Conservation (phyloP, 2,888 invertebrate species). For the Crocallis elinguaria region DNA sequence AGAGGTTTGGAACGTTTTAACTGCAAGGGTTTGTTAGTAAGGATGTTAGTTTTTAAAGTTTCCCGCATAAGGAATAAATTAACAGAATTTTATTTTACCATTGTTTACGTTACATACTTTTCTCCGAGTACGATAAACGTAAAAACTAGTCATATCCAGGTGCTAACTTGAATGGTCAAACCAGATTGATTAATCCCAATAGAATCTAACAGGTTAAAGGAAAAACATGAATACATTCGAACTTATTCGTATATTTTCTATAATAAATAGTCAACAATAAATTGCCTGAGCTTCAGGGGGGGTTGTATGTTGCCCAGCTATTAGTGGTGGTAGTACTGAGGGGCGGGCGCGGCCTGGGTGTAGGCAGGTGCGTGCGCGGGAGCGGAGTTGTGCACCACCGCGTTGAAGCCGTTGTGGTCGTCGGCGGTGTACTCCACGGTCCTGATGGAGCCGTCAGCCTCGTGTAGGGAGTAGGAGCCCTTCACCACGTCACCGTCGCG, state of each 20-base stretch:
- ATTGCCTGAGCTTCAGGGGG: conserved; percentile 8
- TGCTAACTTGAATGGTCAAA: no score
- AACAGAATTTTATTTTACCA: no score
- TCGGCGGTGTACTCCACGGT: conserved; percentile 83
- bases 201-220: background rate
- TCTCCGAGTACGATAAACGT: no score
- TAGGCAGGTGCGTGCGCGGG: conserved; percentile 63
- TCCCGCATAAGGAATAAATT: no score
- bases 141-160: no score
- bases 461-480: conserved; percentile 82
- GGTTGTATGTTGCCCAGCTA: background rate
- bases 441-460: conserved; percentile 83
- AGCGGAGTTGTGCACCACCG: conserved; percentile 66
- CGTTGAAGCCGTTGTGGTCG: conserved; percentile 79
- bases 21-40: no score
- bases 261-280: conserved; percentile 37
- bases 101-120: no score
- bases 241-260: conserved; percentile 22
- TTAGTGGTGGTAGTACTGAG: conserved; percentile 61
- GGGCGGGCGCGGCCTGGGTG: conserved; percentile 61
- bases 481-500: conserved; percentile 83
- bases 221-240: background rate
- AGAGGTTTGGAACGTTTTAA: no score
- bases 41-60: no score
- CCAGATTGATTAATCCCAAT: background rate